Percentiles rank a stretch among this genome's conserved stretches.
Evolutionary conservation across 37 sponge, comb jelly and placozoan species (phyloP).

Genomic region (Dysidea cf. avara): DNA sequence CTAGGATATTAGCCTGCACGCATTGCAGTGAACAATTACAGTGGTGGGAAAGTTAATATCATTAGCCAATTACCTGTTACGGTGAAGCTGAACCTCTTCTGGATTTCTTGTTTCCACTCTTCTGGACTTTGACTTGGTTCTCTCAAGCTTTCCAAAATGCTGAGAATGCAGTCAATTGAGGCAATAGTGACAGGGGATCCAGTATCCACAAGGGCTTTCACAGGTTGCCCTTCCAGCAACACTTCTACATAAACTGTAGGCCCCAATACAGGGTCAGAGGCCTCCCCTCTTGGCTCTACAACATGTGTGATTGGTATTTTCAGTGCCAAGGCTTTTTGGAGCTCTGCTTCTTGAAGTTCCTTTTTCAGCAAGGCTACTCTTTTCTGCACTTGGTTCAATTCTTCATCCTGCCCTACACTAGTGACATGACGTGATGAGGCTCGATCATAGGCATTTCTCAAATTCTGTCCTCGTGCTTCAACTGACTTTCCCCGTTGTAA

Average conservation of each 20-base stretch:
- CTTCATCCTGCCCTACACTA: background rate
- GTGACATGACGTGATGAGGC: background rate
- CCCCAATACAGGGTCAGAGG: background rate
- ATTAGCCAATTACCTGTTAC: constrained; percentile 15
- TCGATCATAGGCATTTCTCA: constrained; percentile 2
- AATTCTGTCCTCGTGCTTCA: no score
- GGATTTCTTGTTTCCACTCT: constrained; percentile 2
- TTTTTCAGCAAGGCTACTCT: background rate
- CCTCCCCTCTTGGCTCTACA: background rate
- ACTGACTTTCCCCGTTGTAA: background rate
- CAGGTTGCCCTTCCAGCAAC: constrained; percentile 27
- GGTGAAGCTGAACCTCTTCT: constrained; percentile 11
- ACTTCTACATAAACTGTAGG: constrained; percentile 23
- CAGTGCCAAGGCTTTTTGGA: constrained; percentile 1
- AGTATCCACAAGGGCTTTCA: constrained; percentile 41
- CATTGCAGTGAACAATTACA: background rate
- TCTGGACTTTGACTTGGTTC: background rate
- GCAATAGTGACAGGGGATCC: constrained; percentile 54
- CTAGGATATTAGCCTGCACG: constrained; percentile 9
- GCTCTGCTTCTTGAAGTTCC: background rate
- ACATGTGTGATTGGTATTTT: background rate
- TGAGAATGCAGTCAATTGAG: constrained; percentile 14
- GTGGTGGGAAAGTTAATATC: constrained; percentile 1
- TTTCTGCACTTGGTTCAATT: no score
- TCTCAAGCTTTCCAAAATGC: background rate